These are phyloP conservation scores for Sitta europaea DNA, from an alignment of 2,113 vertebrate species.

Conservation along the genomic window DNA sequence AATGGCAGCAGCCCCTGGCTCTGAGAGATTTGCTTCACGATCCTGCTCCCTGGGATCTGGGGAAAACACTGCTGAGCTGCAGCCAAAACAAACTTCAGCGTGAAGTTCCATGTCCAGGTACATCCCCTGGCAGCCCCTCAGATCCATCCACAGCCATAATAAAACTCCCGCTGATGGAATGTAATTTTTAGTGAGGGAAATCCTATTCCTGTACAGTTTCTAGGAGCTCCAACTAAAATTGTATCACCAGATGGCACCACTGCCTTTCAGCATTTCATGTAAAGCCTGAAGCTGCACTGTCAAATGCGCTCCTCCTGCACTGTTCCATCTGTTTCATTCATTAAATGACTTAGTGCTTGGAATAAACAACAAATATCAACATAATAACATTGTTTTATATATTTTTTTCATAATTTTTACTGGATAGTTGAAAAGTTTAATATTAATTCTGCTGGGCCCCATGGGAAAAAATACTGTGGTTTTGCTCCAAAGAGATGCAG, in stretches of 20 bases:
- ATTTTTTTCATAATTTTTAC: background rate
- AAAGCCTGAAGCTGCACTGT: fast-evolving
- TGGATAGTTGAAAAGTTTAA: background rate
- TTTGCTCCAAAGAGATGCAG: background rate
- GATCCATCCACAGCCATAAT: fast-evolving
- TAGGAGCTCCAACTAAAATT: fast-evolving
- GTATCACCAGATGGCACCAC: background rate
- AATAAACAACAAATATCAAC: fast-evolving
- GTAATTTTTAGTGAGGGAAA: background rate
- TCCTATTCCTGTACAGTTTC: fast-evolving
- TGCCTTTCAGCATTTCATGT: fast-evolving
- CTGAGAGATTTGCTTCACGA: fast-evolving
- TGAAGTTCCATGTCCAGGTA: background rate
- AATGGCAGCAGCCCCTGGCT: fast-evolving
- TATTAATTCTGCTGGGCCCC: fast-evolving
- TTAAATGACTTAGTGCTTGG: background rate
- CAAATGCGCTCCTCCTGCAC: fast-evolving
- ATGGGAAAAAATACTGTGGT: background rate
- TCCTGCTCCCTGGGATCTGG: fast-evolving
- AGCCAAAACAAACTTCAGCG: fast-evolving
- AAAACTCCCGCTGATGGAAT: background rate
- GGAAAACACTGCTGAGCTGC: background rate
- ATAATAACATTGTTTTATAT: background rate
- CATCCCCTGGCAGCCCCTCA: background rate
- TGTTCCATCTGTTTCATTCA: background rate